phyloP scores from a whole-genome alignment of 2,113 vertebrate genomes.

The Saiga tatarica region DNA sequence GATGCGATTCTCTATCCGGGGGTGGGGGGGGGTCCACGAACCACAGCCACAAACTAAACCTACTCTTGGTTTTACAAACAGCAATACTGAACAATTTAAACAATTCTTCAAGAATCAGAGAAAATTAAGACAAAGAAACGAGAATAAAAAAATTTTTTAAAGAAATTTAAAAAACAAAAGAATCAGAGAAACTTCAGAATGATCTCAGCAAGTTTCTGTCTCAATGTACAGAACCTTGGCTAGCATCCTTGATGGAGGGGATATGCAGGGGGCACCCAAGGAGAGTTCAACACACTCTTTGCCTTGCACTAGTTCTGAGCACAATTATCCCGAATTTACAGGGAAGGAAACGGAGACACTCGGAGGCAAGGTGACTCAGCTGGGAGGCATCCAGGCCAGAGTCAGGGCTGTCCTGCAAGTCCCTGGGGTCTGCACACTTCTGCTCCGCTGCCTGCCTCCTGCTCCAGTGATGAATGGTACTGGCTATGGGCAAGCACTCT shows the following conservation, averaged over 20 bases:
- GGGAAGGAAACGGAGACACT: background rate
- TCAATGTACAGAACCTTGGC: background rate
- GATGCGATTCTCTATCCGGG: accelerated
- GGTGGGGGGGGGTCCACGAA: background rate
- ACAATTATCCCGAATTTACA: background rate
- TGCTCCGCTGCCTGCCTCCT: background rate
- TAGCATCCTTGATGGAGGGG: background rate
- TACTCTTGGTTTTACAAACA: background rate
- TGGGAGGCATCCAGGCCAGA: background rate
- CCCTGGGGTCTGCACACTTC: background rate
- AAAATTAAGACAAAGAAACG: accelerated
- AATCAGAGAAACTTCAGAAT: background rate
- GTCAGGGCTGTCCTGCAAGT: background rate
- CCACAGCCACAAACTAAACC: background rate
- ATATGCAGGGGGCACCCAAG: accelerated
- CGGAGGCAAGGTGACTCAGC: background rate
- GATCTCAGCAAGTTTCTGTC: background rate
- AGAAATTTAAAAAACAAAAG: background rate
- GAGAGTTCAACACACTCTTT: background rate
- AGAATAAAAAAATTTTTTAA: background rate
- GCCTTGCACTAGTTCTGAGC: background rate
- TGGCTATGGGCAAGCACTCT: too few species aligned
- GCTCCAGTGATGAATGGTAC: background rate
- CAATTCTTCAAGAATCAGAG: background rate
- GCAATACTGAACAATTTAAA: background rate